Evolutionary conservation across 1,140 invertebrate species (phyloP).

Genomic region (Oppia nitens): DNA sequence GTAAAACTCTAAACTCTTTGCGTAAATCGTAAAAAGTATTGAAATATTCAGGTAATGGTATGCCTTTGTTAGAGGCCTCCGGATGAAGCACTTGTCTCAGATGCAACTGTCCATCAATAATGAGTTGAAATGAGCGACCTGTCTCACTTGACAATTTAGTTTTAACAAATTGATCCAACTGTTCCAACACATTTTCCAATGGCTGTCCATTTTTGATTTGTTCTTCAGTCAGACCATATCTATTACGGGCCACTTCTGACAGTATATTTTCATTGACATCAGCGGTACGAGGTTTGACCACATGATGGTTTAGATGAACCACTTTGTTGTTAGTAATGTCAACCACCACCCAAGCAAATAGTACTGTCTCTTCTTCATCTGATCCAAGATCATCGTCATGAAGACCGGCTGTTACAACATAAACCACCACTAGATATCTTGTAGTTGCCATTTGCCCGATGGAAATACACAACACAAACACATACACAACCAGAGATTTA

Average conservation of each 20-base stretch:
- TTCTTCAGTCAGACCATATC: conserved; percentile 47
- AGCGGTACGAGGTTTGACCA: conserved; percentile 46
- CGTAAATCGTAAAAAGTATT: conserved; percentile 73
- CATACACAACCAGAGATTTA: too few relatives aligned
- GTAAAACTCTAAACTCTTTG: conserved; percentile 71
- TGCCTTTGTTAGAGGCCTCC: conserved; percentile 71
- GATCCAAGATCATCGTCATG: conserved; percentile 74
- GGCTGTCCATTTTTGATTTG: conserved; percentile 43
- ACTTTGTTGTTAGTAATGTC: conserved; percentile 76
- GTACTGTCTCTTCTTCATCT: conserved; percentile 84
- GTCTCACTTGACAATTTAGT: conserved; percentile 25
- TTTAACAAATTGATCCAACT: conserved; percentile 42
- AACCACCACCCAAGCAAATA: conserved; percentile 72
- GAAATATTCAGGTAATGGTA: conserved; percentile 66
- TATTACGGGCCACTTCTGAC: conserved; percentile 41
- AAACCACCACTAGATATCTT: conserved; percentile 58
- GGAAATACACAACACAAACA: neutral
- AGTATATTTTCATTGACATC: conserved; percentile 48
- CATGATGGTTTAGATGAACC: conserved; percentile 53
- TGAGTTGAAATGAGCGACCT: conserved; percentile 34
- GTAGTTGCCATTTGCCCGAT: conserved; percentile 13
- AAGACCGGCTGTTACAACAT: conserved; percentile 73
- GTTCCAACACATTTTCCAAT: conserved; percentile 42
- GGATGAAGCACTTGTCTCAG: conserved; percentile 83
- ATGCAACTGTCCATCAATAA: conserved; percentile 65